Conservation (phyloP, 2,888 invertebrate species). For the Arrhopalites spinosus region DNA sequence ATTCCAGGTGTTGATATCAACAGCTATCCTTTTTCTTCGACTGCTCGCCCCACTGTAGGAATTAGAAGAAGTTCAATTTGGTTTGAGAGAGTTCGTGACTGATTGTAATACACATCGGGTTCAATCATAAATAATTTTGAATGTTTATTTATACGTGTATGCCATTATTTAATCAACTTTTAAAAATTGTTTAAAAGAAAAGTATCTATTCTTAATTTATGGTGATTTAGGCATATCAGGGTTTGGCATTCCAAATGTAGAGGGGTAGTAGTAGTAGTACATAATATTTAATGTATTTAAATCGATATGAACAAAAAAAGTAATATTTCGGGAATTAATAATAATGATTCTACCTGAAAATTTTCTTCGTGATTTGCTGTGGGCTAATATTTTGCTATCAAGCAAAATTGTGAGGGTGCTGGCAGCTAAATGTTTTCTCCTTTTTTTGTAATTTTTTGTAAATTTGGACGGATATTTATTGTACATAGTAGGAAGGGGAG, state of each 20-base stretch:
- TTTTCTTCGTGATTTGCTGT: neutral
- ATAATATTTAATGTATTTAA: neutral
- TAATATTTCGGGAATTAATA: neutral
- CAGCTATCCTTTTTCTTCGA: slow-evolving; percentile 78
- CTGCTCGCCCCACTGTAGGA: slow-evolving; percentile 89
- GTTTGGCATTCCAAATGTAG: neutral
- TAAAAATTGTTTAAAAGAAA: no score
- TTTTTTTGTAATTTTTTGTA: neutral
- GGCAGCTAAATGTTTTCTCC: neutral
- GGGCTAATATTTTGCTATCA: neutral
- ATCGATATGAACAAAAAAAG: no score
- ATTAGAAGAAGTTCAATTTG: slow-evolving; percentile 85
- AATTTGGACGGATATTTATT: no score
- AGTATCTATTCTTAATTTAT: neutral
- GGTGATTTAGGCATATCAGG: slow-evolving; percentile 15
- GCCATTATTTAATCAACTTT: no score
- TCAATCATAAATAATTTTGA: neutral
- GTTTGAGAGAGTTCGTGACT: slow-evolving; percentile 80
- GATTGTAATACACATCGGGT: neutral
- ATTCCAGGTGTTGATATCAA: slow-evolving; percentile 71
- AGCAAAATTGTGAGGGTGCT: slow-evolving; percentile 10
- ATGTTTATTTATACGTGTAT: neutral
- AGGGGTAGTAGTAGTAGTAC: neutral
- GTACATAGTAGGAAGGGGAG: no score
- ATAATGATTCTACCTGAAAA: neutral